These are phyloP conservation scores for Sarcophaga caerulescens DNA, from an alignment of 2,888 invertebrate genomes.

Conservation along the genomic window DNA sequence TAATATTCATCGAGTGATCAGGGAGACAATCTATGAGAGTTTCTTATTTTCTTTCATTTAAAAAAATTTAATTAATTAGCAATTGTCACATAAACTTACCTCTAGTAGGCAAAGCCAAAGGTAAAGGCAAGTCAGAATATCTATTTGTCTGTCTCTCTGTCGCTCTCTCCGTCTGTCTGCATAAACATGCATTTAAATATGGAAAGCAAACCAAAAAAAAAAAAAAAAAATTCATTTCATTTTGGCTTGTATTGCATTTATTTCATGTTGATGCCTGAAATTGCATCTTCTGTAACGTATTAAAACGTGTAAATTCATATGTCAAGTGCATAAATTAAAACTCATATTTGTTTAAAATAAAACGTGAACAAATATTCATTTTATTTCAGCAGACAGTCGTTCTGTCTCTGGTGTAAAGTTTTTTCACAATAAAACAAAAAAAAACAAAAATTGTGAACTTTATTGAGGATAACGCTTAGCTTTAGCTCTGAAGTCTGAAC, in stretches of 20 bases:
- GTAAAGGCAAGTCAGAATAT: neutral
- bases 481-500: no score
- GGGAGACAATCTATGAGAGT: neutral
- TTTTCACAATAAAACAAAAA: neutral
- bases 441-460: no score
- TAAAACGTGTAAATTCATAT: slow-evolving; percentile 63
- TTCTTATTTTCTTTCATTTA: neutral
- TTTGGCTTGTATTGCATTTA: neutral
- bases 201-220: neutral
- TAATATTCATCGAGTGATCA: neutral
- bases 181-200: neutral
- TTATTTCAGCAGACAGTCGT: neutral
- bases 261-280: neutral
- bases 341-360: slow-evolving; percentile 58
- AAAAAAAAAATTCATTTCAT: slow-evolving; percentile 16
- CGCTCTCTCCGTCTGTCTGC: neutral
- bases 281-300: neutral
- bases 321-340: slow-evolving; percentile 58
- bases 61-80: slow-evolving; percentile 47
- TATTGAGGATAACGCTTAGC: no score
- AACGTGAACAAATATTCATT: slow-evolving; percentile 60
- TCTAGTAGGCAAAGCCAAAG: neutral
- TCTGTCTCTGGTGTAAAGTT: neutral
- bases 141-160: neutral
- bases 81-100: slow-evolving; percentile 10